Base-by-base conservation (phyloP, 2,888 invertebrate genomes). In the Diarsia brunnea region DNA sequence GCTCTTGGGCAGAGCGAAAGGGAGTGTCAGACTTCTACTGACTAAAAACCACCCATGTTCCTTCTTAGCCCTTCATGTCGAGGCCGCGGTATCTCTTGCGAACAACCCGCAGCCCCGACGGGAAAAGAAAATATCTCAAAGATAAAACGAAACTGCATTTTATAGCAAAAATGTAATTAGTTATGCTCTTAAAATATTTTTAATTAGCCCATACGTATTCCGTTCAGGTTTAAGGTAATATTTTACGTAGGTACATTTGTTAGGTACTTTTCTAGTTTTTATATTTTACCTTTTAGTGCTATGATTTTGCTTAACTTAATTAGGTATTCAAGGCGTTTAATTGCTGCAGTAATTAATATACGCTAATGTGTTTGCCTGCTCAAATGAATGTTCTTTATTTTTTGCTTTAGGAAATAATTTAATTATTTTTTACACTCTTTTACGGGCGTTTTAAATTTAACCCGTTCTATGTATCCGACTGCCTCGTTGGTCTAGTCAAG, bases 181-280 rank as follows among this genome's bases (percentile, higher is more conserved):
- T 61, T 67, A 66, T 66, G 72, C 74, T 83, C 38, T 67, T 74
- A 65, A 43, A 83, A 86, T 73, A 84, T 75, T 75, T 86, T 81
- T 81, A 85, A 85, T 81, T 75, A 81, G 78, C 71, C 84, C 75
- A 67, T 86, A 79, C 55, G 72, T 79, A 86, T 84, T 82, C 85
- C 43, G 63, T 72, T 11, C 73, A 45, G 60, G 73, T 69, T 67
- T 55, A 49, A 76, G 51, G 74, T 67, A 71, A 79, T 84, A 85
- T 73, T 85, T 80, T 47, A 74, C 65, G 53, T 49, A 73, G 65
- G 53, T 49, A 67, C 67, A 55, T 70, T 84, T 21, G 63, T 73
- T 78, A 69, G 66, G n/a, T n/a, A n/a, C 38, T 79, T 79, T 73
- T 38, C 11, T 69, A 83, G 55, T 55, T 60, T 51, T 31, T 61